Base-by-base conservation (phyloP, 2,797 vertebrate genomes). In the Alosa sapidissima region DNA sequence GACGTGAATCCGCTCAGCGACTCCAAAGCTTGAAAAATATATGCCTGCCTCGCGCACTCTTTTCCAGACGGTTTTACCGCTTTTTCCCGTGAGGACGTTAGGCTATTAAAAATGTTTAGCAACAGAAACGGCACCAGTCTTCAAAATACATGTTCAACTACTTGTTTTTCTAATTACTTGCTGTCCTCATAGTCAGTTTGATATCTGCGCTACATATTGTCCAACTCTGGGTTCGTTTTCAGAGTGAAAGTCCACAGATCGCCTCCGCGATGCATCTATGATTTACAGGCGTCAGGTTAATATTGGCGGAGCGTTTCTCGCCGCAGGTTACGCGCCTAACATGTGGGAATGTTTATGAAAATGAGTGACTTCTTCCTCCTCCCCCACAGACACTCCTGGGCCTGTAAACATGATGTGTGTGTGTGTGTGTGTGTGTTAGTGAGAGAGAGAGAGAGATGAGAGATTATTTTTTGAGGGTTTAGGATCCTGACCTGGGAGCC, bases 301-400 rank as follows among this genome's bases (percentile, higher is more conserved):
- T 58, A 58, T 58, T 21, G 54, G 14, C 16, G 54, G 16, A 58
- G 54, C 1, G 16, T 21, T 58, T 58, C 16, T 58, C 16, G 4
- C 16, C 58, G 6, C 4, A n/a, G 58, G 58, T 60, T 60, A n/a
- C n/a, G 19, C 58, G 60, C 60, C 60, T 65, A 10, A 65, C 60
- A 65, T 65, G 62, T 65, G 62, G 62, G 33, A 65, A 65, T 65
- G 62, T 65, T 65, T 65, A 65, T 65, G 62, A 65, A 65, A 65
- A 65, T 65, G 62, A 65, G 62, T 65, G 24, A 65, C 62, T 24
- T 33, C 62, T 33, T 33, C 62, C 62, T 3, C 24, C 62, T 3
- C n/a, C 62, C 62, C 62, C 24, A 65, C 62, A 65, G 24, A 65
- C 24, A 33, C 24, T 65, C 24, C 24, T 28, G 62, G 62, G 24